Percentiles rank a stretch among this genome's conserved stretches.
phyloP scores from a whole-genome alignment of 2,113 vertebrate genomes.

The Gavia stellata region DNA sequence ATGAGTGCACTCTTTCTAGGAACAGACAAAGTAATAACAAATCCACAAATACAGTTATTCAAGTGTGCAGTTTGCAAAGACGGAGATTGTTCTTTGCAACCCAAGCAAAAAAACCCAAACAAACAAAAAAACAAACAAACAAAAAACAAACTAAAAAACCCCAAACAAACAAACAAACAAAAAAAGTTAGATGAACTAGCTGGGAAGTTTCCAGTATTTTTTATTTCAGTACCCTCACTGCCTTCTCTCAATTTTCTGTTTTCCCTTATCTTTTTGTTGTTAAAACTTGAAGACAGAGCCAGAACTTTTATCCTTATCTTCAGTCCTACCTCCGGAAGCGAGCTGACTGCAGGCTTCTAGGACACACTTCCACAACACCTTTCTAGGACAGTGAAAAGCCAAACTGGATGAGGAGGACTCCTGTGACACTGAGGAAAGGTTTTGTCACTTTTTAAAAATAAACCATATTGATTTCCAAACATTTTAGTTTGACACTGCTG shows the following conservation, averaged over 20 bases:
- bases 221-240: neutral
- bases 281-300: neutral
- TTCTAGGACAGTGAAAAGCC: neutral
- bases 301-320: neutral
- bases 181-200: neutral
- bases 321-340: neutral
- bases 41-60: neutral
- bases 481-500: neutral
- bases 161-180: neutral
- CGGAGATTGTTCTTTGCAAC: neutral
- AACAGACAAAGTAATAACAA: neutral
- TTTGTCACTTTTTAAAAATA: neutral
- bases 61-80: neutral
- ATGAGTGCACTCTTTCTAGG: neutral
- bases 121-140: neutral
- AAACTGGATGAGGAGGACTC: neutral
- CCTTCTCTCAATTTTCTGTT: neutral
- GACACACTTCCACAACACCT: no score
- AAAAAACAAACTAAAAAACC: neutral
- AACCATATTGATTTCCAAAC: neutral
- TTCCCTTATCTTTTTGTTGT: neutral
- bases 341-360: neutral
- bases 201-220: neutral
- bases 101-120: neutral
- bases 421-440: neutral